Base-by-base conservation (phyloP, 2,888 invertebrate species). In the Lymantria dispar region DNA sequence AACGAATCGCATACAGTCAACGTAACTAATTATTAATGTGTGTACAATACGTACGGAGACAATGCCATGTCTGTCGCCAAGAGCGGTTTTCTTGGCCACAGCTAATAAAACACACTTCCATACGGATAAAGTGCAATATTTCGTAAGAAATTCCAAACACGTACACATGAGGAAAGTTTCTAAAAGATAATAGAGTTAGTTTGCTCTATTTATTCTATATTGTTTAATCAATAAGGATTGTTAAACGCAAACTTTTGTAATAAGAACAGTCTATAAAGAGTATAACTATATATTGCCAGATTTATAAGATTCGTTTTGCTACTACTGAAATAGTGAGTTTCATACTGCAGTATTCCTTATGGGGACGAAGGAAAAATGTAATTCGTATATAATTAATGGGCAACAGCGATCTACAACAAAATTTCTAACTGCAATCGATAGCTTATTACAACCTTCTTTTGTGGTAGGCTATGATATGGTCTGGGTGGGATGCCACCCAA, bases 1-100 rank as follows among this genome's bases (percentile, higher is more conserved):
- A 74, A 80, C 85, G 74, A 84, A 87, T 85, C 52, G 70, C 56
- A 61, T 52, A 81, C 77, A 83, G 78, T 71, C 60, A 70, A 75
- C 76, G 80, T 64, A 70, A 77, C 83, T 79, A 87, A 87, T 87
- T 79, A 83, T 78, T 73, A 64, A 72, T 69, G 69, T 73, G 69
- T 65, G 66, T 68, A 76, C 74, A 80, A 68, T 72, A 59, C 62
- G 59, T 64, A 54, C 47, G 58, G 54, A 58, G 57, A 73, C 66
- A 68, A 64, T 60, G 57, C 49, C 43, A 39, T 48, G 58, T 57
- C 56, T 58, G 71, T 64, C 61, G 48, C 54, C 50, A 59, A 52
- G 60, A 41, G 58, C 47, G 45, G 39, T 53, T 45, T 53, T 52
- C 56, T 50, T 49, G 22, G 49, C 30, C 55, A 47, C 49, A 53